Conservation (phyloP, 2,888 invertebrate genomes). For the Drosophila pseudotakahashii region DNA sequence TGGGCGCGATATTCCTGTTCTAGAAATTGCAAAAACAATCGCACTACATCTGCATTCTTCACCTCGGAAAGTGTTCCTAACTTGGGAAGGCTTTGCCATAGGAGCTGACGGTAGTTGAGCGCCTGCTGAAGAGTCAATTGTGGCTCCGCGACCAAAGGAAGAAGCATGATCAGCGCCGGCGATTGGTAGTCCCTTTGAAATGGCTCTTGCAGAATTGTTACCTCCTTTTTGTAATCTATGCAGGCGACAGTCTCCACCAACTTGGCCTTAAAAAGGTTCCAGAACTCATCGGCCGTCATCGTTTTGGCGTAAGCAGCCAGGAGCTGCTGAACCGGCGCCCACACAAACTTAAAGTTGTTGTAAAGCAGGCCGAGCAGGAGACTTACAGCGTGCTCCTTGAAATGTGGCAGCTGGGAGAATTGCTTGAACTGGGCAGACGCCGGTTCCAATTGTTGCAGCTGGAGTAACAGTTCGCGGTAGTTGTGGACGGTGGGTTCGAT, state of each 20-base stretch:
- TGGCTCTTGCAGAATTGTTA: neutral
- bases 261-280: constrained; percentile 88
- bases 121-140: constrained; percentile 66
- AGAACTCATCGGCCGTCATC: constrained; percentile 88
- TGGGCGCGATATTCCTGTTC: constrained; percentile 87
- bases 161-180: constrained; percentile 52
- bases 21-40: constrained; percentile 91
- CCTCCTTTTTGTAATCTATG: constrained; percentile 84
- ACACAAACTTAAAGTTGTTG: constrained; percentile 94
- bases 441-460: constrained; percentile 90
- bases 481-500: constrained; percentile 90
- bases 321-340: constrained; percentile 92
- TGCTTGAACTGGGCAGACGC: constrained; percentile 86
- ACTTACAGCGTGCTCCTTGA: constrained; percentile 88
- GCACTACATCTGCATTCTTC: constrained; percentile 91
- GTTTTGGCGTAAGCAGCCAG: constrained; percentile 90
- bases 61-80: constrained; percentile 91
- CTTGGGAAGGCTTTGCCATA: constrained; percentile 92
- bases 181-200: constrained; percentile 38
- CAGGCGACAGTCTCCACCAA: constrained; percentile 85
- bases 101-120: constrained; percentile 89
- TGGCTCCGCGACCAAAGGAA: constrained; percentile 39
- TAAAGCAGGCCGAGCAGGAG: constrained; percentile 93
- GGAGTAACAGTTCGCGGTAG: constrained; percentile 91
- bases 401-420: constrained; percentile 85